Percentiles rank a stretch among this genome's conserved stretches.
Evolutionary conservation across 1,140 invertebrate species (phyloP).

Genomic region (Penaeus chinensis): DNA sequence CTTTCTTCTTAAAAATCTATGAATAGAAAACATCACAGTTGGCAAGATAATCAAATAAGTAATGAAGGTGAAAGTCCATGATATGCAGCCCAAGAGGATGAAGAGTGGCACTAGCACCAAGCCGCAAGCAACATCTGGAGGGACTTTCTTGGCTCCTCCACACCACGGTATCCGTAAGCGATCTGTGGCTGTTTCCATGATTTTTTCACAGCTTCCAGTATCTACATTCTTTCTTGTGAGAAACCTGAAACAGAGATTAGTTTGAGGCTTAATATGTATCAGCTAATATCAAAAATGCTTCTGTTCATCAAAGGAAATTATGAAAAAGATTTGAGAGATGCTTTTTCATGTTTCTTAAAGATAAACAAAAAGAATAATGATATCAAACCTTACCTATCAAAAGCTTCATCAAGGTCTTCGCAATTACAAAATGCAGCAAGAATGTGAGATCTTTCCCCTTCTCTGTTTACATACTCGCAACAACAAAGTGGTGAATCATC

Average conservation of each 20-base stretch:
- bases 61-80: slow-evolving; percentile 43
- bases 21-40: slow-evolving; percentile 30
- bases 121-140: slow-evolving; percentile 29
- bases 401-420: slow-evolving; percentile 48
- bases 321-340: too few species aligned
- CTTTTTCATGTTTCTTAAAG: background rate
- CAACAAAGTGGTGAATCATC: slow-evolving; percentile 50
- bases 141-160: slow-evolving; percentile 48
- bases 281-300: background rate
- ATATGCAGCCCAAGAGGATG: slow-evolving; percentile 41
- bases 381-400: slow-evolving; percentile 35
- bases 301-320: too few species aligned
- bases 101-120: slow-evolving; percentile 13
- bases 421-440: slow-evolving; percentile 38
- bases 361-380: background rate
- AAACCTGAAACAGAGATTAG: slow-evolving; percentile 29
- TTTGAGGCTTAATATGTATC: background rate
- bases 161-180: slow-evolving; percentile 47
- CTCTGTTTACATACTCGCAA: slow-evolving; percentile 51
- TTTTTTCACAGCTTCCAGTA: slow-evolving; percentile 8
- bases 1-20: slow-evolving; percentile 37
- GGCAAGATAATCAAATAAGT: slow-evolving; percentile 42
- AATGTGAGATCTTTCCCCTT: slow-evolving; percentile 45
- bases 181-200: slow-evolving; percentile 31
- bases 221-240: slow-evolving; percentile 27